Evolutionary conservation across 2,797 vertebrate genomes (phyloP).

Genomic region (Enteromius unitaeniatus): DNA sequence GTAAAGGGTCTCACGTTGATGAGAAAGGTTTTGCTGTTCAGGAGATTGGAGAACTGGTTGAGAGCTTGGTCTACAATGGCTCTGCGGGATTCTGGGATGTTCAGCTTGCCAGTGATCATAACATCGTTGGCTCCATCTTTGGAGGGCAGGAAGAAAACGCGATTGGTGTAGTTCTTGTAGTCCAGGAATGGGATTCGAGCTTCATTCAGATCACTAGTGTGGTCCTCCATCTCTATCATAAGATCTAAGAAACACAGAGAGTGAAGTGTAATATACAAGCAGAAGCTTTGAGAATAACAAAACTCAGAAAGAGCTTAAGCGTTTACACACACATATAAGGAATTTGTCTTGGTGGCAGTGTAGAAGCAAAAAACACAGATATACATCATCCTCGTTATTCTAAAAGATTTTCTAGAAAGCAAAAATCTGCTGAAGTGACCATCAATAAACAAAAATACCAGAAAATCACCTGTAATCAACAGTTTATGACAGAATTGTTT

Average conservation of each 20-base stretch:
- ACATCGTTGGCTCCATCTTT: conserved; percentile 96
- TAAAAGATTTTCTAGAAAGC: background rate
- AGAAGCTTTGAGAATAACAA: background rate
- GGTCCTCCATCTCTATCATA: conserved; percentile 99
- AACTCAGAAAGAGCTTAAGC: background rate
- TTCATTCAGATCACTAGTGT: conserved; percentile 93
- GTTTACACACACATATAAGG: background rate
- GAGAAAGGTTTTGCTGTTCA: conserved; percentile 99
- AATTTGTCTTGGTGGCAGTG: background rate
- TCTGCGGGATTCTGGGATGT: conserved; percentile 89
- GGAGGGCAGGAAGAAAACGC: conserved; percentile 96
- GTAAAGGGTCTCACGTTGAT: conserved; percentile 88
- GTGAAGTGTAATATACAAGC: background rate
- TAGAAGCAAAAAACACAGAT: background rate
- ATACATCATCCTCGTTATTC: background rate
- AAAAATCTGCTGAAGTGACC: background rate
- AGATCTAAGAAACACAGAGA: conserved; percentile 80
- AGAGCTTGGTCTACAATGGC: conserved; percentile 87
- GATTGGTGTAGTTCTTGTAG: conserved; percentile 96
- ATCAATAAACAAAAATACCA: background rate
- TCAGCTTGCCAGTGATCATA: conserved; percentile 94
- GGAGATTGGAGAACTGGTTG: conserved; percentile 97
- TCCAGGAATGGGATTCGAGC: conserved; percentile 93
- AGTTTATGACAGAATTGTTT: background rate
- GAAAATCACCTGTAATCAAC: background rate